Evolutionary conservation across 2,113 vertebrate species (phyloP), one percentile per base, ranked within the genome.

Genomic region (Chaetodon trifascialis): DNA sequence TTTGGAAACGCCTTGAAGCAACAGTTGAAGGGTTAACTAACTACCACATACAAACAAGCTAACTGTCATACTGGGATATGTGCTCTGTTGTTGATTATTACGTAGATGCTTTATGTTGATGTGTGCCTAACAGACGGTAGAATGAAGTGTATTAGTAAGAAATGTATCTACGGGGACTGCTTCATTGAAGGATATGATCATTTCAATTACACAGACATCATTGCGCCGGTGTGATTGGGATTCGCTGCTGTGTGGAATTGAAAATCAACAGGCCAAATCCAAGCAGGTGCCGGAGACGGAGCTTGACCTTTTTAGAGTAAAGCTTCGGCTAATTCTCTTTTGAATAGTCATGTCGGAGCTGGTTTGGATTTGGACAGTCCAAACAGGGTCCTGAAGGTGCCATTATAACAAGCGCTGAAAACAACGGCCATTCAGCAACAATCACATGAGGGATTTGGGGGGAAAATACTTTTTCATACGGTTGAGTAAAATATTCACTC

Each of bases 181-280:
- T 90, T 80, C 83, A 85, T 78, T 87, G 82, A 90, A 80, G 85
- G 81, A 91, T 87, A 88, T 83, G 82, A 89, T 91, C 84, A 86
- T 88, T 89, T 90, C 67, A 92, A 92, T 92, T 91, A 91, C 90
- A 88, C 76, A 73, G 66, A 65, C 80, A 72, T 74, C 77, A 93
- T 92, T 87, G 90, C 78, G 86, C 59, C 76, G 76, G 79, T 76
- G 68, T 89, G 93, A 93, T 85, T 89, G 72, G 86, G 86, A 90
- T 73, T 86, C 84, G 75, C 71, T 89, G 65, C 89, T 69, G 88
- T 89, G 82, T 85, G 66, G 80, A 91, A 89, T 78, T 54, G 82
- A 87, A 68, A 91, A 86, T 66, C 79, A 90, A 66, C 59, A 42
- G 66, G 79, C 25, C 84, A 83, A 79, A 90, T 81, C 63, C 67